Percentiles rank a stretch among this genome's conserved stretches.
Evolutionary conservation across 2,888 invertebrate genomes (phyloP).

Genomic region (Microctonus brassicae): DNA sequence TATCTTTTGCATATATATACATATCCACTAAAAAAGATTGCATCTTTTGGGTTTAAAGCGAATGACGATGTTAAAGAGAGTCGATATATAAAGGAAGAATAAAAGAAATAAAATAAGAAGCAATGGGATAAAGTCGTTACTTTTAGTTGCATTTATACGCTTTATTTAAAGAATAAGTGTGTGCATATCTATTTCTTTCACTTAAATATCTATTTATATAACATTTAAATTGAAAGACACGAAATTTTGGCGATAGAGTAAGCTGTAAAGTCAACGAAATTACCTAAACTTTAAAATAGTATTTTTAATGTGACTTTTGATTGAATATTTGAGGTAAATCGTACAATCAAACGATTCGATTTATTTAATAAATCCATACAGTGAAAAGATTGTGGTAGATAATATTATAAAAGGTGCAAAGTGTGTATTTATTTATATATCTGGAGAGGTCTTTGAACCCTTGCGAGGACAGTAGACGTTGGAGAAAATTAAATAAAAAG

Average conservation of each 20-base stretch:
- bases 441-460: slow-evolving; percentile 60
- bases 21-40: slow-evolving; percentile 38
- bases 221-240: background rate
- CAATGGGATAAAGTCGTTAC: slow-evolving; percentile 2
- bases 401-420: background rate
- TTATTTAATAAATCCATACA: background rate
- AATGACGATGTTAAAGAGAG: background rate
- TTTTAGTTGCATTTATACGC: background rate
- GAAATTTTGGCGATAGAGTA: background rate
- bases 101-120: background rate
- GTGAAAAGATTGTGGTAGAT: background rate
- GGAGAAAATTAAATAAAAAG: slow-evolving; percentile 7
- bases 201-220: no score
- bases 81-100: background rate
- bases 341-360: background rate
- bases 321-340: no score
- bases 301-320: background rate
- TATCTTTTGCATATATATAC: slow-evolving; percentile 45
- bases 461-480: slow-evolving; percentile 36
- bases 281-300: background rate
- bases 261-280: background rate
- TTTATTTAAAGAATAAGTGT: background rate
- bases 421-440: background rate
- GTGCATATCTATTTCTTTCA: background rate
- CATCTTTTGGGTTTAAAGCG: slow-evolving; percentile 38